Evolutionary conservation across 2,888 invertebrate species (phyloP).

Genomic region (Drosophila neotestacea): DNA sequence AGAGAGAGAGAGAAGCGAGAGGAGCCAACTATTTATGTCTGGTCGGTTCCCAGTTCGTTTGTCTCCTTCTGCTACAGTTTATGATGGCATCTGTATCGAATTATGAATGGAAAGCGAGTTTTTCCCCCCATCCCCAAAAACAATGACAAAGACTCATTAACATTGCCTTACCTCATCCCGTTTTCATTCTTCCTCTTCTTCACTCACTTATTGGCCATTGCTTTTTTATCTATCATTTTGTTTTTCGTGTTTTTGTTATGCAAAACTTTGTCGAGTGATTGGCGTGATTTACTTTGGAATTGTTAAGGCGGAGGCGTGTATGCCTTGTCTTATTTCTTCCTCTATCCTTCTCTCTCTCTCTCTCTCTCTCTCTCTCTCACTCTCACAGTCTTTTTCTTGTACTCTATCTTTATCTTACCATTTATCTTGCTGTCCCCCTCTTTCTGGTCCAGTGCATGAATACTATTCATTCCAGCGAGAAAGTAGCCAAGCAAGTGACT

Average conservation of each 20-base stretch:
- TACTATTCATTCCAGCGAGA: slow-evolving; percentile 37
- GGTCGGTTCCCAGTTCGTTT: slow-evolving; percentile 11
- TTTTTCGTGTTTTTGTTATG: slow-evolving; percentile 46
- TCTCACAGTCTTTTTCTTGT: neutral
- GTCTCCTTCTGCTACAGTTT: slow-evolving; percentile 34
- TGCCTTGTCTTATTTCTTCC: slow-evolving; percentile 32
- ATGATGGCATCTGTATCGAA: slow-evolving; percentile 61
- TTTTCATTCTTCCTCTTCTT: neutral
- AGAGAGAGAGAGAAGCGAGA: slow-evolving; percentile 1
- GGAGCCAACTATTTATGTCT: slow-evolving; percentile 47
- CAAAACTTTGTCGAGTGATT: slow-evolving; percentile 60
- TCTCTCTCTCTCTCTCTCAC: neutral
- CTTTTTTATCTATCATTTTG: slow-evolving; percentile 46
- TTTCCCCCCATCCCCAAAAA: slow-evolving; percentile 14
- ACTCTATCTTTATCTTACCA: slow-evolving; percentile 9
- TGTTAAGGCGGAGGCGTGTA: slow-evolving; percentile 56
- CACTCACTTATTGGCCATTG: slow-evolving; percentile 48
- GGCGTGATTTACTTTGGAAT: slow-evolving; percentile 60
- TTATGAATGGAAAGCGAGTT: slow-evolving; percentile 63
- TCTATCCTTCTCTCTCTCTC: neutral
- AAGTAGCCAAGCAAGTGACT: slow-evolving; percentile 61
- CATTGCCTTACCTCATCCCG: slow-evolving; percentile 35
- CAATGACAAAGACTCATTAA: slow-evolving; percentile 65
- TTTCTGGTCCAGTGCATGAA: slow-evolving; percentile 20
- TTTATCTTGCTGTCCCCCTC: slow-evolving; percentile 22